Conservation (phyloP, 2,113 vertebrate genomes). For the Gymnorhina tibicen region DNA sequence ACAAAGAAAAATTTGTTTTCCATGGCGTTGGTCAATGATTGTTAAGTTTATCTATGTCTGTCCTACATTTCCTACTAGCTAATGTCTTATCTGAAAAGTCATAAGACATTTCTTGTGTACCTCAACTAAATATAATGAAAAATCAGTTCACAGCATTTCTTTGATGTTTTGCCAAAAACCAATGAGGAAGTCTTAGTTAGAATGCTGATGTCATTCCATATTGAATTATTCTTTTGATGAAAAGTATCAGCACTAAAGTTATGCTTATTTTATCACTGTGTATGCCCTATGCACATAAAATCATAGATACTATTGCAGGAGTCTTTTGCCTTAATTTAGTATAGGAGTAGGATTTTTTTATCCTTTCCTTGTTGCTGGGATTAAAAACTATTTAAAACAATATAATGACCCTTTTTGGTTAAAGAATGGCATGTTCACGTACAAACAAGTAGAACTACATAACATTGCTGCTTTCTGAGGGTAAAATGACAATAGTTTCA, state of each 20-base stretch:
- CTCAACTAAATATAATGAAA: not conserved
- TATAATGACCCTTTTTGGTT: not conserved
- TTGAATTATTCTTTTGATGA: conserved; percentile 18
- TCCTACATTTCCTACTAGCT: not conserved
- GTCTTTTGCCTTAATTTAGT: not conserved
- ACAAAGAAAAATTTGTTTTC: not conserved
- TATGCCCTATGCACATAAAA: not conserved
- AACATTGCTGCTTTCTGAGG: not conserved
- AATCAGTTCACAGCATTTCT: not conserved
- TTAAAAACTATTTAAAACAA: not conserved
- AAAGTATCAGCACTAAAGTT: not conserved
- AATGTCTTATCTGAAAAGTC: not conserved
- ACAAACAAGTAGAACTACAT: not conserved
- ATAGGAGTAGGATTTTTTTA: not conserved
- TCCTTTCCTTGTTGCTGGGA: not conserved
- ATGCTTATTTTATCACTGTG: not conserved
- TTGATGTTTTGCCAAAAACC: conserved; percentile 11
- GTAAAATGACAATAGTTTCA: not conserved
- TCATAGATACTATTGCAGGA: not conserved
- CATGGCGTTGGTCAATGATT: not conserved
- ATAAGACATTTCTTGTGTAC: not conserved
- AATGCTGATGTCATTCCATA: not conserved
- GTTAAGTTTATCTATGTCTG: not conserved
- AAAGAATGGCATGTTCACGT: not conserved
- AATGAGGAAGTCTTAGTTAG: not conserved